Base-by-base conservation (phyloP, 2,797 vertebrate genomes). In the Acipenser oxyrinchus region DNA sequence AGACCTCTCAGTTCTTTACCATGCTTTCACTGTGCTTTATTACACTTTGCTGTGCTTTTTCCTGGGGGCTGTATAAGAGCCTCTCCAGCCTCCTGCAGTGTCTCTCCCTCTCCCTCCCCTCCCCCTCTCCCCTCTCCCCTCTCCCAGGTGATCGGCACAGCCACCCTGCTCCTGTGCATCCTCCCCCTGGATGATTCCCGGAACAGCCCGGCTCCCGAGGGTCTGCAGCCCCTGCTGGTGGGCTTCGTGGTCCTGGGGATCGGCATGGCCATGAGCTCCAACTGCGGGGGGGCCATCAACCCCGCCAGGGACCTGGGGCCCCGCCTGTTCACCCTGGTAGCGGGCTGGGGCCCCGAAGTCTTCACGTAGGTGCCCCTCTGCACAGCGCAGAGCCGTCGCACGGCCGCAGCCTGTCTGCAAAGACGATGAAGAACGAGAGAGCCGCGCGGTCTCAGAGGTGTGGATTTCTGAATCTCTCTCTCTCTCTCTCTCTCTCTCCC, bases 301-400 rank as follows among this genome's bases (percentile, higher is more conserved):
- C 95, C 95, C 0, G 92, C 91, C 0, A 76, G 92, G 1, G 95
- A 95, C 72, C 70, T 97, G 0, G 92, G 94, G 0, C 95, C 95
- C 0, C 82, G 90, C 6, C 90, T 97, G 66, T 92, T 96, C 65
- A 92, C 92, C 1, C 83, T 88, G 0, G 71, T 86, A 1, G 92
- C 89, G 0, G 93, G 94, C 52, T 96, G 94, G 93, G 94, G 93
- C 0, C 59, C 75, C 0, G 92, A 94, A 68, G 93, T 96, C 18
- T 96, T 98, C 74, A 93, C 90, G 94, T 93, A 63, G 60, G 93
- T 79, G 15, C 15, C 15, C 15, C 15, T 18, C 15, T 18, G 15
- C 1, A 57, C 58, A 70, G 62, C 62, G 37, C 18, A 6, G 23
- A 62, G 11, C 1, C 23, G 58, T 13, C 48, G 48, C 2, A 62